Base-by-base conservation (phyloP, 2,113 vertebrate genomes). In the Bubo scandiacus region DNA sequence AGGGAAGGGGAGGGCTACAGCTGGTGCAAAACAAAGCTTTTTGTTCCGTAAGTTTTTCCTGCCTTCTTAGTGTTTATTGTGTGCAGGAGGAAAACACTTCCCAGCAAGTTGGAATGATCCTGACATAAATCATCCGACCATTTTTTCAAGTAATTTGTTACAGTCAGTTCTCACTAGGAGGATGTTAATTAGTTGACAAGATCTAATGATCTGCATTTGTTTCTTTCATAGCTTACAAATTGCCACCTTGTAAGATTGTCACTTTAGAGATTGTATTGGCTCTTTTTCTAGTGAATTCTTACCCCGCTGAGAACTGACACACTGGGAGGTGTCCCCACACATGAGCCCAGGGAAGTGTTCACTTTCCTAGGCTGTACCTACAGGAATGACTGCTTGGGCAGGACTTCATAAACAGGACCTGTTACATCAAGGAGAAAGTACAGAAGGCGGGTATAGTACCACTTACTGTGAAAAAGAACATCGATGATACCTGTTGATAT, bases 171-270 rank as follows among this genome's bases (percentile, higher is more conserved):
- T 85, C 52, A 62, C 77, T 88, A 79, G 65, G 20, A 68, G 38
- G 16, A n/a, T 82, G 57, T 81, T 89, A 86, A 73, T 73, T 86
- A 86, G 54, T 59, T 91, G 81, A 55, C n/a, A 63, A 73, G 65
- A 82, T 82, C 43, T 86, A 86, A 82, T n/a, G 43, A 62, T 70
- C 70, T 82, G 15, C 71, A 25, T 86, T 86, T 94, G 59, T 86
- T 95, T 81, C 51, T 54, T 68, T 58, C 59, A 36, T 42, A 58
- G 43, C 26, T 93, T 81, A 62, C 63, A 85, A 77, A 77, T 58
- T 63, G 47, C n/a, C 54, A 52, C 55, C 43, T 80, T 70, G 26
- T 78, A 58, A 88, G 30, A 34, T 23, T 47, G n/a, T 63, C 34
- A 14, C 16, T 88, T 66, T 20, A 78, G n/a, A 52, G 42, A 42